These are phyloP conservation scores for Artemia sinica DNA, from an alignment of 2,888 invertebrate genomes.

Conservation along the genomic window DNA sequence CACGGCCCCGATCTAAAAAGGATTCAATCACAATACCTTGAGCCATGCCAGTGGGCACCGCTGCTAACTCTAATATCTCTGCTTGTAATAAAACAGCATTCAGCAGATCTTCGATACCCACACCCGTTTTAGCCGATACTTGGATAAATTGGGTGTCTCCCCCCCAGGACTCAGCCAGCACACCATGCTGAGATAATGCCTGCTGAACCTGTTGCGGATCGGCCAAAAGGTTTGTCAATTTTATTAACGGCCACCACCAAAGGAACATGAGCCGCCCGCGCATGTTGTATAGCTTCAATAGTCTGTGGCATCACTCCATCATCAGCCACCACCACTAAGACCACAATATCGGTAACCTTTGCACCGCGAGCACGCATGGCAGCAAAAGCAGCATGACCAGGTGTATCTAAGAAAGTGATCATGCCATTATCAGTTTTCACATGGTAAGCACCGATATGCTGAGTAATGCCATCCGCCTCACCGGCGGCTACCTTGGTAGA, in stretches of 20 bases:
- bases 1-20: constrained; percentile 24
- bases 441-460: constrained; percentile 22
- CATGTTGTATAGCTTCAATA: constrained; percentile 23
- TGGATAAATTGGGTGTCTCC: constrained; percentile 25
- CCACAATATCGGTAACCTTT: constrained; percentile 23
- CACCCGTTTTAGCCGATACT: constrained; percentile 21
- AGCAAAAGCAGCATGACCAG: constrained; percentile 22
- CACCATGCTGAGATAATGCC: neutral
- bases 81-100: constrained; percentile 34
- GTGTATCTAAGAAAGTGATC: constrained; percentile 22
- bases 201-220: constrained; percentile 19
- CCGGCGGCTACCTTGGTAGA: constrained; percentile 20
- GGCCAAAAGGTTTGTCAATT: constrained; percentile 22
- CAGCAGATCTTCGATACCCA: constrained; percentile 28
- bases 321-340: constrained; percentile 23
- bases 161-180: constrained; percentile 26
- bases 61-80: constrained; percentile 35
- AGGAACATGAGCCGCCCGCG: constrained; percentile 21
- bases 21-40: constrained; percentile 25
- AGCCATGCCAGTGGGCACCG: constrained; percentile 24
- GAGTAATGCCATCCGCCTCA: constrained; percentile 22
- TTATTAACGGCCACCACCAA: constrained; percentile 23
- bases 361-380: constrained; percentile 23
- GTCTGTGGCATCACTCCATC: constrained; percentile 24
- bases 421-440: constrained; percentile 17